Percentiles rank a stretch among this genome's conserved stretches.
phyloP scores from a whole-genome alignment of 2,888 invertebrate species.

The Campoplex nolae region DNA sequence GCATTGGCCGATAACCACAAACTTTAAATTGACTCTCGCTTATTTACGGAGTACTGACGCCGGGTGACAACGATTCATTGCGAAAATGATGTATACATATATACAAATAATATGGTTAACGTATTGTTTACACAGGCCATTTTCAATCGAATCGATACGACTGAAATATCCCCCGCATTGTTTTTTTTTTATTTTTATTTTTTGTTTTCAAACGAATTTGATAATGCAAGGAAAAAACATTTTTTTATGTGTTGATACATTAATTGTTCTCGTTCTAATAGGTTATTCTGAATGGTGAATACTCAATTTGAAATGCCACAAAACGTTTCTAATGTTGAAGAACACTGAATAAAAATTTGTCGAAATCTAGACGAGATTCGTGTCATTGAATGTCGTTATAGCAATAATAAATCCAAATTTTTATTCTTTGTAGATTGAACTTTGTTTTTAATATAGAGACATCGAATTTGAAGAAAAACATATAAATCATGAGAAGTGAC shows the following conservation, averaged over 20 bases:
- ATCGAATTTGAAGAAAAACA: background rate
- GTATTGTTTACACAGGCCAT: background rate
- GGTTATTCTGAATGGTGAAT: background rate
- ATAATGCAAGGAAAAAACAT: background rate
- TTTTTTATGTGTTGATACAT: background rate
- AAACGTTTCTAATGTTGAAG: no score
- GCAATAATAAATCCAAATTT: no score
- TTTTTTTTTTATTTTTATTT: background rate
- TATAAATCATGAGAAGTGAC: background rate
- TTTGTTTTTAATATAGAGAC: no score
- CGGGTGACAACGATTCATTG: constrained; percentile 28
- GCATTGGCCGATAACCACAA: constrained; percentile 47
- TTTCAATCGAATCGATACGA: background rate
- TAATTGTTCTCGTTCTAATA: background rate
- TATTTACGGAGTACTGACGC: constrained; percentile 20
- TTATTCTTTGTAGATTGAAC: no score
- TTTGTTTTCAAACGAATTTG: background rate
- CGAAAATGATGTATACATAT: background rate
- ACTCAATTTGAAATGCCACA: background rate
- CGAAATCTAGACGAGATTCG: background rate
- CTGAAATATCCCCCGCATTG: background rate
- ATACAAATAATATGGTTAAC: background rate
- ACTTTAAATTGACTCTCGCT: constrained; percentile 55
- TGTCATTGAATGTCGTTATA: background rate
- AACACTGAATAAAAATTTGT: no score